Base-by-base conservation (phyloP, 2,888 invertebrate species). In the Phengaris arion region DNA sequence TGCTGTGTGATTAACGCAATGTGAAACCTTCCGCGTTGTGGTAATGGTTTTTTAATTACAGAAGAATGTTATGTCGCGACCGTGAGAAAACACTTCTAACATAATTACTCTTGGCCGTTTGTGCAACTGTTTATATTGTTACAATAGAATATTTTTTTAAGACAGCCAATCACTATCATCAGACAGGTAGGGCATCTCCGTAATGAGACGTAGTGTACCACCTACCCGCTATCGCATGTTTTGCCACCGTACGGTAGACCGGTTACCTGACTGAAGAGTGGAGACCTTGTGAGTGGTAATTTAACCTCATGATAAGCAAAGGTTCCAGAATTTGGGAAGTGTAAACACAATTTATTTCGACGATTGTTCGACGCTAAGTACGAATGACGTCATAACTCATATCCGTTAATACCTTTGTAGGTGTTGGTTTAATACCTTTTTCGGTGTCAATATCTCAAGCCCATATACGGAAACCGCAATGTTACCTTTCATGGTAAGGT, bases 21-120 rank as follows among this genome's bases (percentile, higher is more conserved):
- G 15, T 22, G 22, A 1, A 64, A 22, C 59, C 64, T 35, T 64
- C 64, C 64, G 64, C 35, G 64, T 64, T 45, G 13, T 45, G 64
- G 64, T 64, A 64, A 64, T 59, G 22, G 22, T 22, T 59, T 22
- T 22, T 45, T 64, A 64, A 45, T 64, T 64, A 64, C 64, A 64
- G 45, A 35, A 64, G 12, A 64, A 45, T 59, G 10, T 64, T 45
- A 64, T 64, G 45, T 64, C 45, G 64, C 6, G 35, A 45, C 64
- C 64, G 64, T 64, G 64, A 64, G 64, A 64, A 54, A 10, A 64
- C 35, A 64, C 64, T 13, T 45, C 13, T 64, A 7, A 64, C 35
- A 64, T 12, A 64, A 45, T 64, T 35, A 12, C 64, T 13, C 12
- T 22, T 10, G 64, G 35, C 64, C 64, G 64, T 64, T 64, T 35